These are phyloP conservation scores for Rhyacophila brunnea DNA, from an alignment of 1,140 invertebrate genomes.

Conservation along the genomic window DNA sequence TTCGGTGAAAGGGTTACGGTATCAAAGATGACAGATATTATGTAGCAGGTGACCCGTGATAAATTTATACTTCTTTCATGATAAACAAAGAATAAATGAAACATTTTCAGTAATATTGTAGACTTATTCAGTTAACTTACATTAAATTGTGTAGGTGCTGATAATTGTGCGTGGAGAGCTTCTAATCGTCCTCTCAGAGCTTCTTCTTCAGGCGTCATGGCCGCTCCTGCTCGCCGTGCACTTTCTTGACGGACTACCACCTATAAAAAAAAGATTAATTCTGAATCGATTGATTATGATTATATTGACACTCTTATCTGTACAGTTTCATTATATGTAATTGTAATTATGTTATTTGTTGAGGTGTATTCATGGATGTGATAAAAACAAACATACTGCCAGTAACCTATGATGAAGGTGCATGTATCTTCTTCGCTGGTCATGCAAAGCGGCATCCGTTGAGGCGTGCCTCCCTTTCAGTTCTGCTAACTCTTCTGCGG, in stretches of 20 bases:
- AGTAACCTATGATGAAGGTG: constrained; percentile 30
- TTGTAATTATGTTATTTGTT: neutral
- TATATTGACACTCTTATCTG: neutral
- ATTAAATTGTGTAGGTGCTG: constrained; percentile 89
- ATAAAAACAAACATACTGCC: constrained; percentile 5
- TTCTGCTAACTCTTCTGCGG: constrained; percentile 73
- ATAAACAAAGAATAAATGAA: no score
- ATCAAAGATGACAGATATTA: no score
- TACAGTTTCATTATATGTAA: no score
- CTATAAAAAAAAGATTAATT: constrained; percentile 46
- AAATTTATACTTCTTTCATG: no score
- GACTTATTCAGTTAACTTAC: constrained; percentile 48
- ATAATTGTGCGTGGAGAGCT: constrained; percentile 80
- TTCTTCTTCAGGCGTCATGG: constrained; percentile 88
- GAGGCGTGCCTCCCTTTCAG: constrained; percentile 61
- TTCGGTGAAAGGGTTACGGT: neutral
- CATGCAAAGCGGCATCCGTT: constrained; percentile 39
- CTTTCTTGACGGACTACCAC: constrained; percentile 86
- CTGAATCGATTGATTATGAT: neutral
- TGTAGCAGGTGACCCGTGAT: no score
- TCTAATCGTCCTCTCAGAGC: constrained; percentile 79
- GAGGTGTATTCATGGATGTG: neutral
- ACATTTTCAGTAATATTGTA: no score
- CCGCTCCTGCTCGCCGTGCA: constrained; percentile 78
- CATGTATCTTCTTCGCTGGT: constrained; percentile 27